Base-by-base conservation (phyloP, 2,113 vertebrate species). In the Python bivittatus region DNA sequence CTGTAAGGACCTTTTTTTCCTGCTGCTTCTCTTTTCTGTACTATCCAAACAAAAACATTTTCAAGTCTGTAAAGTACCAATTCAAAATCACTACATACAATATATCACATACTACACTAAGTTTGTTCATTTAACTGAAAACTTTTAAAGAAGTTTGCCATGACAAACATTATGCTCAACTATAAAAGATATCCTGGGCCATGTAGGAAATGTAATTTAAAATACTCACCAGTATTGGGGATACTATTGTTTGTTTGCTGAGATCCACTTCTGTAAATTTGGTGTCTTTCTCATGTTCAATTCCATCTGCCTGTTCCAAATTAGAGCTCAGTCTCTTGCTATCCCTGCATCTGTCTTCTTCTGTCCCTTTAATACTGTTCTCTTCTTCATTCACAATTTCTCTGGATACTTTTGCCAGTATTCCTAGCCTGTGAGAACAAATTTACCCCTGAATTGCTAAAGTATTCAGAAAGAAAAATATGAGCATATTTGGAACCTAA, bases 141-240 rank as follows among this genome's bases (percentile, higher is more conserved):
- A 60, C 2, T 1, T n/a, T 33, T 25, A 53, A 84, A 88, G 57
- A 29, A 88, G 52, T 57, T 44, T 38, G 13, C 57, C 2, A 53
- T 92, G 68, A 88, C 56, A 84, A 88, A 88, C 17, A 7, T 83
- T 84, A 52, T 38, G 91, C 9, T 33, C 42, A 85, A n/a, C 79
- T 17, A 42, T 22, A 89, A 23, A 52, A 25, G 48, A 53, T 54
- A 52, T 79, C 42, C 44, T 48, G 29, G 52, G 54, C n/a, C 22
- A 38, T 61, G 13, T 88, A 89, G 33, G 53, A 94, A 0, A 1
- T 0, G 0, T 1, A 90, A 83, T 25, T 2, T 60, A 83, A 90
- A 85, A 79, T 87, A 92, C 2, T 97, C 96, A 98, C 98, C 97
- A 98, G 95, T 10, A 93, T 95, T 9, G 96, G 96, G 12, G 56